Conservation (phyloP, 2,113 vertebrate genomes). For the Nansenia antarctica region DNA sequence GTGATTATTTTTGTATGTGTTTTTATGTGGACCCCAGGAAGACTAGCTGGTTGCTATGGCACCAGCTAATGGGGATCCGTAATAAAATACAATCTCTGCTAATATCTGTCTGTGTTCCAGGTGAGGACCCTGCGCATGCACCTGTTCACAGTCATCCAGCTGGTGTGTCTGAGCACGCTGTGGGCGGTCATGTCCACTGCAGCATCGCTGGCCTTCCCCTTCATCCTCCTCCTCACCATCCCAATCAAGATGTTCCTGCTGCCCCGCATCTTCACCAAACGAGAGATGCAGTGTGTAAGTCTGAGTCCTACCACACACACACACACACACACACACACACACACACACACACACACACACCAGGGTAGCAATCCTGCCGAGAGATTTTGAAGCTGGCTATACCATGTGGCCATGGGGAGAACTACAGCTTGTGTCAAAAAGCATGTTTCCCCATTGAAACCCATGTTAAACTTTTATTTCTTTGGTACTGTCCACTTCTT, state of each 20-base stretch:
- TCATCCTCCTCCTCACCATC: conserved; percentile 95
- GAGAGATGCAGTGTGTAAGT: conserved; percentile 93
- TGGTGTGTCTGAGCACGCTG: conserved; percentile 86
- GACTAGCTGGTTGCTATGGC: too few relatives aligned
- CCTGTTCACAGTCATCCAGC: conserved; percentile 90
- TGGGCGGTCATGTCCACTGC: conserved; percentile 95
- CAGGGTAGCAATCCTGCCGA: not conserved
- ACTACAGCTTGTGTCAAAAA: too few relatives aligned
- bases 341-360: not conserved
- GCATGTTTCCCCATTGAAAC: too few relatives aligned
- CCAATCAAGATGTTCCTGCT: conserved; percentile 90
- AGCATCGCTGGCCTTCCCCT: conserved; percentile 94
- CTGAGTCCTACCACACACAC: not conserved
- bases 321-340: not conserved
- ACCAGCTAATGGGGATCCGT: too few relatives aligned
- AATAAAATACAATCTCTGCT: too few relatives aligned
- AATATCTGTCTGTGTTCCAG: conserved; percentile 58
- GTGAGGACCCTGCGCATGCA: conserved; percentile 96
- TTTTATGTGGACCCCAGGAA: too few relatives aligned
- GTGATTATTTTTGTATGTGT: too few relatives aligned
- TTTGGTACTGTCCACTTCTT: too few relatives aligned
- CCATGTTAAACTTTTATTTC: too few relatives aligned
- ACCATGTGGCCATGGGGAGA: too few relatives aligned
- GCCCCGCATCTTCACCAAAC: conserved; percentile 84
- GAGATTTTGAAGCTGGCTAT: too few relatives aligned